Evolutionary conservation across 2,797 vertebrate species (phyloP), one percentile per base, ranked within the genome.

Genomic region (Aeoliscus strigatus): DNA sequence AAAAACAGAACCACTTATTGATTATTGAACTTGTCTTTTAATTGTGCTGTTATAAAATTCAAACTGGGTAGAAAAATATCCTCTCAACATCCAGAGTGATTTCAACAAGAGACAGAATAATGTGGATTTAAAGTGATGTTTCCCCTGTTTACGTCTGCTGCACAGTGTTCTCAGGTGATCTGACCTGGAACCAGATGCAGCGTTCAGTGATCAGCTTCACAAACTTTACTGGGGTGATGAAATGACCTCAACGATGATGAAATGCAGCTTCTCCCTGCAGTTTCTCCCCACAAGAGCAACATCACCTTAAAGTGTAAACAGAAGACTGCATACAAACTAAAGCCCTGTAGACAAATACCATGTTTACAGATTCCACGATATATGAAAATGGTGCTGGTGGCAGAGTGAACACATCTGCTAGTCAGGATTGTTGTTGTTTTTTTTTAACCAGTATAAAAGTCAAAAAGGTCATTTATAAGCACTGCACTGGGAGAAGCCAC

Each of bases 31-130:
- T 69, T 48, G 55, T 71, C 29, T 75, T 83, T 84, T n/a, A 60
- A 76, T 81, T 75, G 58, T 70, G 65, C 53, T 1, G 43, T 81
- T 82, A 79, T 52, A 81, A 82, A 81, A 81, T 58, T 57, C 49
- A 64, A 61, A 65, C 55, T n/a, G 42, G 3, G 60, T 81, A 80
- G 37, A 81, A 84, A 82, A 60, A 69, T 53, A 60, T 48, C 5
- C 31, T 46, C 24, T 46, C 13, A 28, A 35, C 27, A 40, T 36
- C 14, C 3, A 21, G 18, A 21, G 3, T 21, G 18, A 3, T 3
- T 21, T 21, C 3, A 6, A 21, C 18, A 21, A 40, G 12, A 48
- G 42, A 42, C 39, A 30, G 38, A 58, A 32, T 25, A 17, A 21
- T 36, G 25, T 39, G 15, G 13, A 51, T 66, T 69, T 37, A 38